Evolutionary conservation across 2,888 invertebrate species (phyloP), one percentile per base, ranked within the genome.

Genomic region (Cephus pygmeus): DNA sequence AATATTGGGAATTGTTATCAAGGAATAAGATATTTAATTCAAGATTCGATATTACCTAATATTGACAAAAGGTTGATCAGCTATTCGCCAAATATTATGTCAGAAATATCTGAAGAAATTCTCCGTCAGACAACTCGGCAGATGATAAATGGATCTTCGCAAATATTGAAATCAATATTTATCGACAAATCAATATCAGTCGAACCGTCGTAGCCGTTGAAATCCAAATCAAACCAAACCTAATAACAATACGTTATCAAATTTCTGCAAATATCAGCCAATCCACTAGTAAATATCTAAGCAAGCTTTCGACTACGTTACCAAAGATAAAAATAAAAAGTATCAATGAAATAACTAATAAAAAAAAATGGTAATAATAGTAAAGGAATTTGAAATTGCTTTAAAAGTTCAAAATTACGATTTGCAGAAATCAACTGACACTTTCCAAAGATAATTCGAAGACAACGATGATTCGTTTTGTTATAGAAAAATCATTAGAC

Each of bases 71-170:
- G 2, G 56, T 56, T 9, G 40, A 40, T 12, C 40, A 40, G 23
- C 15, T 4, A 15, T 15, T 40, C 40, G 40, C 31, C 35, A 69
- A 33, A 71, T 35, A 69, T 33, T 30, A 69, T 71, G 35, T 73
- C 69, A 75, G 77, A 75, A 80, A 77, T 79, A 34, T 73, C 73
- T 33, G 73, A 79, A 76, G 69, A 79, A 77, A 73, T 79, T 73
- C 69, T 73, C 75, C 77, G 76, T 75, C 69, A 56, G 69, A 78
- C 77, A 77, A 79, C 79, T 78, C 79, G 81, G 75, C 74, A 73
- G n/a, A 33, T 69, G 76, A 82, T 81, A 76, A 76, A 75, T 69
- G 75, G 36, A 56, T 56, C 56, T 56, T 4, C 56, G 56, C 23
- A 56, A 56, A 56, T 56, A 56, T 56, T 9, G 23, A 56, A 23